Conservation (phyloP, 2,888 invertebrate species). For the Caenorhabditis auriculariae region DNA sequence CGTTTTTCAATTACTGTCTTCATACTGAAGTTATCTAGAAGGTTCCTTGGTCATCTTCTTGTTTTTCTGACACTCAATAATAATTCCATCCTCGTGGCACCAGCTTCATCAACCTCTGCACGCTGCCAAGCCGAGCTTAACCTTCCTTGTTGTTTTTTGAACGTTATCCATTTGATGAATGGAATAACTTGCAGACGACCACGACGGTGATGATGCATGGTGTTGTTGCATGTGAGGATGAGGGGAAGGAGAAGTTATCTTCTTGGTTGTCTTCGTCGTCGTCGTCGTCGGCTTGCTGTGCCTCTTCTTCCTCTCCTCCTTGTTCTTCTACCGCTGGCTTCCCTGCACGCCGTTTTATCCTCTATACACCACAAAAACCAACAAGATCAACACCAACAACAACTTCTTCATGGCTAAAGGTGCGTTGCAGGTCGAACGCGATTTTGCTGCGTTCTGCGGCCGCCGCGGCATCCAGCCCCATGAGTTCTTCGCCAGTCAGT, state of each 20-base stretch:
- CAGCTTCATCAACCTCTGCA: too few relatives aligned
- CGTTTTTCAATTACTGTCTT: too few relatives aligned
- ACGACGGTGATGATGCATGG: not conserved
- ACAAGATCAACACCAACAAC: not conserved
- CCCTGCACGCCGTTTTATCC: conserved; percentile 6
- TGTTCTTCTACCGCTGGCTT: conserved; percentile 1
- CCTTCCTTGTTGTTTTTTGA: too few relatives aligned
- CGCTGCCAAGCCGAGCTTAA: too few relatives aligned
- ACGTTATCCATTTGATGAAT: too few relatives aligned
- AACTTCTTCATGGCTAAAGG: conserved; percentile 1
- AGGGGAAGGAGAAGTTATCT: too few relatives aligned
- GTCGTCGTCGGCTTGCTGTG: not conserved
- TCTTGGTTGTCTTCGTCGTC: not conserved
- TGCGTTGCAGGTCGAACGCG: conserved; percentile 37
- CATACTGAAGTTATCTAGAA: too few relatives aligned
- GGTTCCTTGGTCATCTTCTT: too few relatives aligned
- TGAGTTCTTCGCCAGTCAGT: conserved; percentile 21
- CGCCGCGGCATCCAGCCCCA: conserved; percentile 34
- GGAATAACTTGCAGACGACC: too few relatives aligned
- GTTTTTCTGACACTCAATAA: too few relatives aligned
- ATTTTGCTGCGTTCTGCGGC: conserved; percentile 40
- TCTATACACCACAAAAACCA: not conserved
- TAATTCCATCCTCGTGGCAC: too few relatives aligned
- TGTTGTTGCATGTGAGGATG: not conserved
- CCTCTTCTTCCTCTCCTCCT: not conserved